A percentile compares a stretch with the other conserved stretches of the same genome.
These are phyloP conservation scores for Herpailurus yagouaroundi DNA, from an alignment of 2,113 vertebrate genomes.

Conservation along the genomic window DNA sequence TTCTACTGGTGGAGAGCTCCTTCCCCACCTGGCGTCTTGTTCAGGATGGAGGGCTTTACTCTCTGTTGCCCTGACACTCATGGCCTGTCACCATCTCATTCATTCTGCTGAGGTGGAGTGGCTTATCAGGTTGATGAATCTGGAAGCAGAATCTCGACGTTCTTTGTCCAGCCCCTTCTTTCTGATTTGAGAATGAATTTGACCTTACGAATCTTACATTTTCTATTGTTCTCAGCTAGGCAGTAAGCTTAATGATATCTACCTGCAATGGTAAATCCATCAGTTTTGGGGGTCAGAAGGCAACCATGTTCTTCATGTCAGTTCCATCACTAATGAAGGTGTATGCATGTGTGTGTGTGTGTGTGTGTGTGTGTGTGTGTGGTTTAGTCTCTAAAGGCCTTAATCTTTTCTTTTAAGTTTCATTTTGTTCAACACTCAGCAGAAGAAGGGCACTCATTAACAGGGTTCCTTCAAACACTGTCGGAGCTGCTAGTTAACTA, in stretches of 20 bases:
- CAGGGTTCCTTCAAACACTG: background rate
- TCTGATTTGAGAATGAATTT: background rate
- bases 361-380: background rate
- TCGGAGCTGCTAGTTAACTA: background rate
- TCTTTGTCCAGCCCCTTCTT: background rate
- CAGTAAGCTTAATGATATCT: background rate
- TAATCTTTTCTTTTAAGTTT: conserved; percentile 19
- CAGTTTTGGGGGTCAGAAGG: background rate
- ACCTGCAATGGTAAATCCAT: background rate
- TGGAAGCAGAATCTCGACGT: background rate
- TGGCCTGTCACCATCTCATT: background rate
- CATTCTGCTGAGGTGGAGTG: background rate
- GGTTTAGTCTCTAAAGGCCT: background rate
- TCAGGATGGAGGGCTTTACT: background rate
- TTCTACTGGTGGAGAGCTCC: background rate
- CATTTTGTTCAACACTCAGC: background rate
- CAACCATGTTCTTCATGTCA: background rate
- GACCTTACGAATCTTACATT: background rate
- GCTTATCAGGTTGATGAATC: background rate
- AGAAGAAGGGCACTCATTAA: background rate
- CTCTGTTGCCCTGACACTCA: background rate
- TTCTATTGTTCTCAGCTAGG: background rate
- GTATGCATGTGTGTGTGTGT: background rate
- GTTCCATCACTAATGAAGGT: background rate
- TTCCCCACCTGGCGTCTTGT: background rate